These are phyloP conservation scores for Agapornis roseicollis DNA, from an alignment of 2,113 vertebrate genomes.

Conservation along the genomic window DNA sequence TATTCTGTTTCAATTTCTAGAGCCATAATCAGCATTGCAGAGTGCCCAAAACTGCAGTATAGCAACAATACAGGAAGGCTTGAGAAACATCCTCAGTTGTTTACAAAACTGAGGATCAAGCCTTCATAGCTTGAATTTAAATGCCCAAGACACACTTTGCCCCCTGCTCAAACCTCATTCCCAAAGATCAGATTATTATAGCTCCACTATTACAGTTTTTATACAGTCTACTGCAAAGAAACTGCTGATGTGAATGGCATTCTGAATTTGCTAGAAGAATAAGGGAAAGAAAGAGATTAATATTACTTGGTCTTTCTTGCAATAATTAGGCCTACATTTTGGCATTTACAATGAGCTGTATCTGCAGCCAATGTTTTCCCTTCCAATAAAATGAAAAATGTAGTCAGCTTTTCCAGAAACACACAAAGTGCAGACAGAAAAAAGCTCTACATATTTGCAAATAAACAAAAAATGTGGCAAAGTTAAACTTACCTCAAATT, in stretches of 20 bases:
- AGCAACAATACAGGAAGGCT: neutral
- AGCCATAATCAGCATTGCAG: neutral
- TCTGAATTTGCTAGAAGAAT: neutral
- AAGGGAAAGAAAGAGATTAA: neutral
- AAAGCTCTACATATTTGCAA: neutral
- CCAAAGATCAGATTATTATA: rapidly evolving
- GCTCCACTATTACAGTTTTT: neutral
- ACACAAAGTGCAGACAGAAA: neutral
- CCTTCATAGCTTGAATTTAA: neutral
- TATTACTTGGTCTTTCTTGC: neutral
- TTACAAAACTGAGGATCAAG: neutral
- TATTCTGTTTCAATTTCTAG: neutral
- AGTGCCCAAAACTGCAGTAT: neutral
- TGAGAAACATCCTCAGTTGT: neutral
- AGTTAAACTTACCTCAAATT: slow-evolving; percentile 87
- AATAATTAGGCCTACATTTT: neutral
- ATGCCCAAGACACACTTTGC: neutral
- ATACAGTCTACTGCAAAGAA: neutral
- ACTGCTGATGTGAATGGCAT: neutral
- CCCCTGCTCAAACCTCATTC: neutral
- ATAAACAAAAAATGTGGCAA: neutral
- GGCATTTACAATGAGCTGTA: neutral
- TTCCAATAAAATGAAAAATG: neutral
- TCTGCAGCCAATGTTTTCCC: neutral
- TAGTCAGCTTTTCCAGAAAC: neutral